Conservation (phyloP, 53 echinoderm and acorn worm genomes). For the Arbacia lixula region DNA sequence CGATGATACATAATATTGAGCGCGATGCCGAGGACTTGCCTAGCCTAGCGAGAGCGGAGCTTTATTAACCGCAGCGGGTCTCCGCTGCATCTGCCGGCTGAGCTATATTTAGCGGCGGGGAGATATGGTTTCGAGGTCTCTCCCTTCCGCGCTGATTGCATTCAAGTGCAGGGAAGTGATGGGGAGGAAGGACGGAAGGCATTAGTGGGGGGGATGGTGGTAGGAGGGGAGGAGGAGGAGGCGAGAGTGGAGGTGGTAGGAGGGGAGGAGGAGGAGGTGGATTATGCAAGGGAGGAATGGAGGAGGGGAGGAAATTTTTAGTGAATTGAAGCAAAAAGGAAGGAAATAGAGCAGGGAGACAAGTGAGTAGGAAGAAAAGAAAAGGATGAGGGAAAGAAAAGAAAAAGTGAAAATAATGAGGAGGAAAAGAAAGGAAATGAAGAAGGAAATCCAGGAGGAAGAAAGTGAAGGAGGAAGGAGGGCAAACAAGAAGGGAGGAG, state of each 20-base stretch:
- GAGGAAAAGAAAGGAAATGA: not conserved
- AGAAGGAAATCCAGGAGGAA: slow-evolving; percentile 15
- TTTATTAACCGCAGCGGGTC: slow-evolving; percentile 15
- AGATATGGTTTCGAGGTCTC: not conserved
- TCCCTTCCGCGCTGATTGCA: not conserved
- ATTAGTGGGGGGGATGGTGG: slow-evolving; percentile 3
- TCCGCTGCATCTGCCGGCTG: slow-evolving; percentile 26
- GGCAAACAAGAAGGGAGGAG: not conserved
- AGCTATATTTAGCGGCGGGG: slow-evolving; percentile 24
- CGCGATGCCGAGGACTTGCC: too few relatives aligned
- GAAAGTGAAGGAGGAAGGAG: not conserved
- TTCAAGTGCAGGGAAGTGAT: slow-evolving; percentile 12
- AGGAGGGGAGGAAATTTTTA: not conserved
- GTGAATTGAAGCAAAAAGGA: not conserved
- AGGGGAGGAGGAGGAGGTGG: not conserved
- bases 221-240: not conserved
- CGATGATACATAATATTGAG: slow-evolving; percentile 19
- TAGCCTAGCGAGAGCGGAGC: not conserved
- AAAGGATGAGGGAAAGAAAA: not conserved
- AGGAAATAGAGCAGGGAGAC: not conserved
- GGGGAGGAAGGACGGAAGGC: too few relatives aligned
- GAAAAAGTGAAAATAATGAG: not conserved
- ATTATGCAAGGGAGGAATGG: not conserved
- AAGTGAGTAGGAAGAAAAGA: slow-evolving; percentile 1
- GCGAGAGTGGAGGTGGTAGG: not conserved